phyloP scores from a whole-genome alignment of 2,113 vertebrate species.

The Rattus rattus region DNA sequence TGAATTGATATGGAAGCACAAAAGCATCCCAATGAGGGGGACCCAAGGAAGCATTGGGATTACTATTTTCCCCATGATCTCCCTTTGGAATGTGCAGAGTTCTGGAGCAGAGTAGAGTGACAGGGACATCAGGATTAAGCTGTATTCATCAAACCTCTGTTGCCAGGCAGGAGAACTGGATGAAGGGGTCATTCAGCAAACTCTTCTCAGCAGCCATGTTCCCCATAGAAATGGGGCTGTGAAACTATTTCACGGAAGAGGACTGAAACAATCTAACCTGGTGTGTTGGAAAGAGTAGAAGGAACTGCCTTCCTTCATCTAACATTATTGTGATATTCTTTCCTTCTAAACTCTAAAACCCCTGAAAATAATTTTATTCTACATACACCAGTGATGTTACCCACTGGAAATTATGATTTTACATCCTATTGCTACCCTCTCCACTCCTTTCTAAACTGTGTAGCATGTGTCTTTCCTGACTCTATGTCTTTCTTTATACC shows the following conservation, averaged over 20 bases:
- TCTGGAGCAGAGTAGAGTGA: background rate
- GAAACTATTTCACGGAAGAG: background rate
- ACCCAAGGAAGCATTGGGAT: background rate
- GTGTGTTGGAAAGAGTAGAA: background rate
- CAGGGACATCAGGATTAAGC: background rate
- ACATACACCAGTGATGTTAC: background rate
- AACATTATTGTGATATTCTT: background rate
- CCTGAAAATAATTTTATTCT: background rate
- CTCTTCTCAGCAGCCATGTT: background rate
- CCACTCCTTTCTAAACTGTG: background rate
- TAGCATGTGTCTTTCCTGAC: background rate
- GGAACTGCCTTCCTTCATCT: background rate
- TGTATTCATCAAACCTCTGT: background rate
- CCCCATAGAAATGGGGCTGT: background rate
- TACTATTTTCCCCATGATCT: background rate
- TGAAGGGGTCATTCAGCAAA: background rate
- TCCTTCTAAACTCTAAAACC: background rate
- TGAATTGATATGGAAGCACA: background rate
- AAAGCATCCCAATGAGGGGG: background rate
- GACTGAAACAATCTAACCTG: background rate
- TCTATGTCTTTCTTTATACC: background rate
- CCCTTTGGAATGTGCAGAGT: background rate
- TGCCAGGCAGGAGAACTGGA: rapidly evolving
- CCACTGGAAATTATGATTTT: background rate
- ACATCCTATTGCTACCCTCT: background rate